Percentiles rank a stretch among this genome's conserved stretches.
Evolutionary conservation across 2,888 invertebrate genomes (phyloP).

Genomic region (Horisme vitalbata): DNA sequence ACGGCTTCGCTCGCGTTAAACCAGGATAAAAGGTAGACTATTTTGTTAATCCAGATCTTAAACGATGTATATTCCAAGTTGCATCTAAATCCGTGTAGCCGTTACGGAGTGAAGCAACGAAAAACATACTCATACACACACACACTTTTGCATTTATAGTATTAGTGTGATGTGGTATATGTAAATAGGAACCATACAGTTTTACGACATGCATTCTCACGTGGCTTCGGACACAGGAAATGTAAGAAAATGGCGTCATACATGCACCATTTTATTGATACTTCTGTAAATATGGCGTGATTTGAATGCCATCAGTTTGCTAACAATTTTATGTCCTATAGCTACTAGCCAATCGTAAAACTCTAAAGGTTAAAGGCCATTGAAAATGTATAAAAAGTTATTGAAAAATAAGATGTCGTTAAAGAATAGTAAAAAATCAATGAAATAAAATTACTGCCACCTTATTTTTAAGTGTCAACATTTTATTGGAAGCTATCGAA

Average conservation of each 20-base stretch:
- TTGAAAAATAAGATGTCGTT: constrained; percentile 5
- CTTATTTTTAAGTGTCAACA: too few species aligned
- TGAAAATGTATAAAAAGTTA: constrained; percentile 4
- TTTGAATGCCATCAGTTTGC: constrained; percentile 23
- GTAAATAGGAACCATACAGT: constrained; percentile 1
- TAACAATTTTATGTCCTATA: constrained; percentile 17
- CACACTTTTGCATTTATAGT: too few species aligned
- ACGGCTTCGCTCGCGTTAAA: too few species aligned
- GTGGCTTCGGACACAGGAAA: constrained; percentile 23
- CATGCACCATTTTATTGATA: constrained; percentile 29
- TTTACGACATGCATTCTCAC: constrained; percentile 25
- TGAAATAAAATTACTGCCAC: too few species aligned
- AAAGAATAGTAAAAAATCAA: background rate
- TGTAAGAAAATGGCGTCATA: constrained; percentile 18
- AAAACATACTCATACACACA: too few species aligned
- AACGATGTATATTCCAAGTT: too few species aligned
- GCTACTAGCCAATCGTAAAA: constrained; percentile 7
- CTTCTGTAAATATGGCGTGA: constrained; percentile 25
- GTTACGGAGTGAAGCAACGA: too few species aligned
- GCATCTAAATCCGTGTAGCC: too few species aligned
- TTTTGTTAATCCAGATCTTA: too few species aligned
- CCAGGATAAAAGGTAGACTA: too few species aligned
- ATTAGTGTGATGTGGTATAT: too few species aligned
- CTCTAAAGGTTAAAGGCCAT: background rate
- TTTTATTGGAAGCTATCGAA: too few species aligned